These are phyloP conservation scores for Pocillopora verrucosa DNA, from an alignment of 64 coral and sea anemone genomes.

Conservation along the genomic window DNA sequence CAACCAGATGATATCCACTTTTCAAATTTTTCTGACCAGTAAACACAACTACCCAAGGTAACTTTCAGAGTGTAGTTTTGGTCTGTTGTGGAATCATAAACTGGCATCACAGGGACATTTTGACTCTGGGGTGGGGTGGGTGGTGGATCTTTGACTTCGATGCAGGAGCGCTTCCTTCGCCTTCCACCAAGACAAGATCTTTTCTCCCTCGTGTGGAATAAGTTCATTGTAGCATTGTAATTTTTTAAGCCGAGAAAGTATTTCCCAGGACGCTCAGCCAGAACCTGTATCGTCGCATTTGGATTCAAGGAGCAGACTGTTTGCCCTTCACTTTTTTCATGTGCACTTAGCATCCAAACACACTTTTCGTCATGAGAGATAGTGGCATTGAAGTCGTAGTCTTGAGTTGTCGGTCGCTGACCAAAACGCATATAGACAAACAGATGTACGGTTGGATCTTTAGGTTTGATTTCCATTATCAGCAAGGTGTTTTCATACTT, in stretches of 20 bases:
- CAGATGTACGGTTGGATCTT: background rate
- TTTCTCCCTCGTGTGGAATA: constrained; percentile 10
- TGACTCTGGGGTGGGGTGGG: background rate
- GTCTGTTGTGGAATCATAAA: constrained; percentile 25
- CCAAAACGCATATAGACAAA: constrained; percentile 2
- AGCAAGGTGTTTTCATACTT: constrained; percentile 14
- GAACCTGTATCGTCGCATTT: background rate
- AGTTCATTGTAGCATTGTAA: background rate
- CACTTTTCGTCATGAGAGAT: background rate
- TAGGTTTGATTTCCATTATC: background rate
- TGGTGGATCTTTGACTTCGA: constrained; percentile 66
- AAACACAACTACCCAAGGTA: no score
- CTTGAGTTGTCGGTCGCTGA: background rate
- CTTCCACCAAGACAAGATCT: constrained; percentile 64
- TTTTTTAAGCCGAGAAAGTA: constrained; percentile 24
- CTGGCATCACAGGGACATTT: constrained; percentile 33
- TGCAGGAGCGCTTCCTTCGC: constrained; percentile 58
- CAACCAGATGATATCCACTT: no score
- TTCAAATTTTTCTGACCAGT: no score
- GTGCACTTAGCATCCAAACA: constrained; percentile 3
- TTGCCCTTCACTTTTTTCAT: background rate
- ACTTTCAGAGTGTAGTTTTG: no score
- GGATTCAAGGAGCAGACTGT: background rate
- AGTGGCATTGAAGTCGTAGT: constrained; percentile 4
- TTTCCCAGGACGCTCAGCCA: constrained; percentile 2